Base-by-base conservation (phyloP, 2,113 vertebrate genomes). In the Neodon shergylaensis region DNA sequence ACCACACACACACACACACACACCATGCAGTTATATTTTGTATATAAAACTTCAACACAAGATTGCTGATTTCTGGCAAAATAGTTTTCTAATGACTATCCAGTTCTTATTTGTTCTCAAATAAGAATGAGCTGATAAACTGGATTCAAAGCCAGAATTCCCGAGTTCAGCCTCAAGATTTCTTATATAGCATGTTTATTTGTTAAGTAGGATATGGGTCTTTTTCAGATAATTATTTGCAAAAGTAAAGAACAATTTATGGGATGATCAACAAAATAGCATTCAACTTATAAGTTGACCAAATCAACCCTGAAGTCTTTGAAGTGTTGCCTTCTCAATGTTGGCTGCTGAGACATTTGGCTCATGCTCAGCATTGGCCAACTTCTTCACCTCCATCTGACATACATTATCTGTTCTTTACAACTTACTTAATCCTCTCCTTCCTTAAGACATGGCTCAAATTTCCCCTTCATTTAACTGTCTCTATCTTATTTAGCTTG, bases 301-400 rank as follows among this genome's bases (percentile, higher is more conserved):
- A 72, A 21, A 11, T 86, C 63, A 58, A 70, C 36, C 84, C 63
- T 61, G 24, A 16, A 89, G 19, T 31, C 36, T 39, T 58, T 84
- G 33, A 94, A 91, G 42, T 1, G 5, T 17, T 17, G 9, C 5
- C 76, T 21, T 88, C 36, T 73, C 39, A 54, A 7, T 26, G 52
- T 8, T 47, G 21, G 36, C 33, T 61, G 8, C 19, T 78, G 33
- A 89, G 10, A 5, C n/a, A 12, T 44, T 95, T 76, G 24, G 1
- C 7, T 89, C 63, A 6, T 63, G 77, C 44, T 82, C 22, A 66
- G 47, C n/a, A 7, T 81, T 95, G 83, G 52, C 42, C 0, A 12
- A 22, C 10, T 84, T 63, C 28, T 82, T 49, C 77, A 12, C 52
- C 61, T 82, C 70, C 83, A 96, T 91, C 93, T 91, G 94, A 94